Percentiles rank a stretch among this genome's conserved stretches.
phyloP scores from a whole-genome alignment of 2,888 invertebrate genomes.

The Idaea aversata region DNA sequence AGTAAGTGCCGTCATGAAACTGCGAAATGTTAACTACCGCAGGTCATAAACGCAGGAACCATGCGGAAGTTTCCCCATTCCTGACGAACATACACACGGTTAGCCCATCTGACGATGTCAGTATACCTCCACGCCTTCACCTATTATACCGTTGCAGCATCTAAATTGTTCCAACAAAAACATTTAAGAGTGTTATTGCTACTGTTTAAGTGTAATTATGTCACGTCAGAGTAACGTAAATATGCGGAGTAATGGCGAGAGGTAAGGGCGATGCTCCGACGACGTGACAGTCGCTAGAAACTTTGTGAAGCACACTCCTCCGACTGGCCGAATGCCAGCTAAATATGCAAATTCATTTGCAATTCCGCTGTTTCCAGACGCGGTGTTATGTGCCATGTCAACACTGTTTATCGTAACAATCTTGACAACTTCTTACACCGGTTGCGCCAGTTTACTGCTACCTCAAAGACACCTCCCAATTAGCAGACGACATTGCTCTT shows the following conservation, averaged over 20 bases:
- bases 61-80: neutral
- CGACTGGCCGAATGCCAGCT: slow-evolving; percentile 56
- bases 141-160: neutral
- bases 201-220: slow-evolving; percentile 8
- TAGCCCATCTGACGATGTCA: no score
- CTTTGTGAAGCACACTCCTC: slow-evolving; percentile 39
- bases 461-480: slow-evolving; percentile 7
- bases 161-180: neutral
- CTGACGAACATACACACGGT: neutral
- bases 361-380: slow-evolving; percentile 53
- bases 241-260: slow-evolving; percentile 15
- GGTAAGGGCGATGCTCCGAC: slow-evolving; percentile 41
- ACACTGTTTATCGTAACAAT: slow-evolving; percentile 41
- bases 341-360: slow-evolving; percentile 69
- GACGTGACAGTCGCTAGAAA: slow-evolving; percentile 32
- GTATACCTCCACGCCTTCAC: neutral
- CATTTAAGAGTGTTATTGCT: neutral
- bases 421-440: slow-evolving; percentile 17
- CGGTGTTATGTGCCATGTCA: slow-evolving; percentile 44
- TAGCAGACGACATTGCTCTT: slow-evolving; percentile 8
- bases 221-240: slow-evolving; percentile 10
- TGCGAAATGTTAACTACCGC: neutral
- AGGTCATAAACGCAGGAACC: neutral
- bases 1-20: neutral
- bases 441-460: slow-evolving; percentile 12